phyloP scores from a whole-genome alignment of 2,888 invertebrate species.

The Quadroppia sp. region DNA sequence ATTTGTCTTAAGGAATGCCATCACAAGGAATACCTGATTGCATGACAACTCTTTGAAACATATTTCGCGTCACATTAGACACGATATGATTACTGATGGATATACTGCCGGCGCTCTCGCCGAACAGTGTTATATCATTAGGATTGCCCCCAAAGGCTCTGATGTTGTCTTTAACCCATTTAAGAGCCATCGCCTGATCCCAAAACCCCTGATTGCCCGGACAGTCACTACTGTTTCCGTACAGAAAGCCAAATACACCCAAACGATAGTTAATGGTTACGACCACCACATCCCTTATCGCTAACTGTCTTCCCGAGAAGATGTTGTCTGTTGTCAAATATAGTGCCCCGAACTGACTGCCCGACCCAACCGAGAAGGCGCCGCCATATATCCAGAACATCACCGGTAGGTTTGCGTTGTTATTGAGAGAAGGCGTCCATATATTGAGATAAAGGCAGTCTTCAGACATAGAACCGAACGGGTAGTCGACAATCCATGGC shows the following conservation, averaged over 20 bases:
- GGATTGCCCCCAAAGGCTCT: background rate
- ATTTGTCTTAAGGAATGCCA: background rate
- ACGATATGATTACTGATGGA: conserved; percentile 14
- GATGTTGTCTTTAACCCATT: background rate
- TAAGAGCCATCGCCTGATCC: conserved; percentile 21
- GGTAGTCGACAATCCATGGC: background rate
- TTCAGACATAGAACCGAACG: background rate
- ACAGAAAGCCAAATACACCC: conserved; percentile 18
- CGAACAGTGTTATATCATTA: conserved; percentile 3
- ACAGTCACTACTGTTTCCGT: background rate
- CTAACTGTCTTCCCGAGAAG: conserved; percentile 1
- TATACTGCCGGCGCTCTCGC: conserved; percentile 25
- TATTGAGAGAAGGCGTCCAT: background rate
- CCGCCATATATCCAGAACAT: conserved; percentile 24
- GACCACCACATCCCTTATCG: background rate
- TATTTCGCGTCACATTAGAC: background rate
- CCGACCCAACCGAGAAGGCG: background rate
- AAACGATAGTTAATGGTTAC: conserved; percentile 22
- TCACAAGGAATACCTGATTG: conserved; percentile 18
- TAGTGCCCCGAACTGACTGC: conserved; percentile 6
- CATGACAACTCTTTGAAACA: conserved; percentile 15
- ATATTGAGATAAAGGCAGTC: conserved; percentile 16
- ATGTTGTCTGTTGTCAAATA: background rate
- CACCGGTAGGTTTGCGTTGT: background rate
- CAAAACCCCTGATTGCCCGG: conserved; percentile 24